Conservation (phyloP, 1,140 invertebrate species). For the Hormaphis cornu region DNA sequence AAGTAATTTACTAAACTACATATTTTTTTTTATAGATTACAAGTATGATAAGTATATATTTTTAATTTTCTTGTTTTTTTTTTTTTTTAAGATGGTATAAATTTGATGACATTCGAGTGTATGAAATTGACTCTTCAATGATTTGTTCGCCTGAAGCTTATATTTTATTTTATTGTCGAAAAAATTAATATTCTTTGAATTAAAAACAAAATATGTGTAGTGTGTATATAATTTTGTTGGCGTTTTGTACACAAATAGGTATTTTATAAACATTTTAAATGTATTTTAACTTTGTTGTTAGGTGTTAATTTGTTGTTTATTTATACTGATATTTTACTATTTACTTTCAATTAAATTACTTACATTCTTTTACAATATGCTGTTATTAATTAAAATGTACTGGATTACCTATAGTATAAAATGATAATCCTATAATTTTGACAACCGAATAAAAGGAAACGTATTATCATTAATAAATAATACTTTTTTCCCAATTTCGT, state of each 20-base stretch:
- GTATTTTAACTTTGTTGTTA: conserved; percentile 11
- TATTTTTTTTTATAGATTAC: not conserved
- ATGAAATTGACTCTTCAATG: conserved; percentile 47
- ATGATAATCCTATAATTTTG: no score
- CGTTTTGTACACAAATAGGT: conserved; percentile 1
- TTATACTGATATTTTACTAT: not conserved
- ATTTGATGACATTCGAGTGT: conserved; percentile 79
- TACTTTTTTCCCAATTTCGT: no score
- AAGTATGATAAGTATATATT: not conserved
- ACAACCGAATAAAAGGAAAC: not conserved
- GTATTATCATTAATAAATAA: no score
- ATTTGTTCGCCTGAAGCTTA: conserved; percentile 58
- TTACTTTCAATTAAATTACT: not conserved
- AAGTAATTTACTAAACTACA: conserved; percentile 34
- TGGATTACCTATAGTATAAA: no score
- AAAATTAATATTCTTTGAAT: not conserved
- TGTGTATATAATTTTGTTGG: not conserved
- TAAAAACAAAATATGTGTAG: not conserved
- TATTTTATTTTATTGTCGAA: conserved; percentile 59
- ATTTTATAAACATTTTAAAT: conserved; percentile 3
- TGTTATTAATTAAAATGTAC: no score
- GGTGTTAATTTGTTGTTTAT: not conserved
- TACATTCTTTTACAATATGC: not conserved
- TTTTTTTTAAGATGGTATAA: conserved; percentile 65
- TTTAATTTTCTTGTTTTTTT: conserved; percentile 3